Evolutionary conservation across 2,888 invertebrate species (phyloP).

Genomic region (Byasa hedistus): DNA sequence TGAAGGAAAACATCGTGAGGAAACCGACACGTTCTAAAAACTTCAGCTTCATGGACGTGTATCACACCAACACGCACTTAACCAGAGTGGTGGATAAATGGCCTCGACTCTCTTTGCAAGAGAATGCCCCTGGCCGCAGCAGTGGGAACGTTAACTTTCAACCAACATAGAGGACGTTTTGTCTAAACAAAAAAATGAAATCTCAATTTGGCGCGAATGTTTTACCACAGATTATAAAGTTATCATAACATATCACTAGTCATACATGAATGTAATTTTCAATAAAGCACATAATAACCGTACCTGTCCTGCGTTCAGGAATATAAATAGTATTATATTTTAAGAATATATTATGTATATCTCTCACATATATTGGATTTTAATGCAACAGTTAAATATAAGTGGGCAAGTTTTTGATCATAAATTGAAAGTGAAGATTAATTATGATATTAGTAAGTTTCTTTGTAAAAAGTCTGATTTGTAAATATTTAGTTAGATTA

Average conservation of each 20-base stretch:
- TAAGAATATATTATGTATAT: conserved; percentile 26
- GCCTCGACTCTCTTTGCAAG: too few relatives aligned
- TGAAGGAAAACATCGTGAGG: too few relatives aligned
- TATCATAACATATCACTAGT: conserved; percentile 79
- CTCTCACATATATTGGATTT: not conserved
- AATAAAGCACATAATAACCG: conserved; percentile 59
- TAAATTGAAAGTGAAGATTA: conserved; percentile 30
- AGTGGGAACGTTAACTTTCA: too few relatives aligned
- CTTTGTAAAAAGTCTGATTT: conserved; percentile 68
- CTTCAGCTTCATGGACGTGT: too few relatives aligned
- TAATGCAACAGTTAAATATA: conserved; percentile 15
- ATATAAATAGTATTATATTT: conserved; percentile 37
- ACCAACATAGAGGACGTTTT: conserved; percentile 14
- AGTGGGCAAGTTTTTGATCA: conserved; percentile 25
- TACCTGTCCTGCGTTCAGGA: conserved; percentile 79
- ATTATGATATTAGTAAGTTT: conserved; percentile 38
- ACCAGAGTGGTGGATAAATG: too few relatives aligned
- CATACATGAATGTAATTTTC: conserved; percentile 60
- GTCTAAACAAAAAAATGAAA: conserved; percentile 30
- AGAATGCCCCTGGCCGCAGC: too few relatives aligned
- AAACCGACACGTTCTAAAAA: too few relatives aligned
- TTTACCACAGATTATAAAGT: conserved; percentile 71
- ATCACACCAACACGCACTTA: too few relatives aligned
- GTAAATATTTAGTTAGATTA: conserved; percentile 57
- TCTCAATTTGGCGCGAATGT: conserved; percentile 40